Evolutionary conservation across 1,140 invertebrate species (phyloP).

Genomic region (Oryctes rhinoceros): DNA sequence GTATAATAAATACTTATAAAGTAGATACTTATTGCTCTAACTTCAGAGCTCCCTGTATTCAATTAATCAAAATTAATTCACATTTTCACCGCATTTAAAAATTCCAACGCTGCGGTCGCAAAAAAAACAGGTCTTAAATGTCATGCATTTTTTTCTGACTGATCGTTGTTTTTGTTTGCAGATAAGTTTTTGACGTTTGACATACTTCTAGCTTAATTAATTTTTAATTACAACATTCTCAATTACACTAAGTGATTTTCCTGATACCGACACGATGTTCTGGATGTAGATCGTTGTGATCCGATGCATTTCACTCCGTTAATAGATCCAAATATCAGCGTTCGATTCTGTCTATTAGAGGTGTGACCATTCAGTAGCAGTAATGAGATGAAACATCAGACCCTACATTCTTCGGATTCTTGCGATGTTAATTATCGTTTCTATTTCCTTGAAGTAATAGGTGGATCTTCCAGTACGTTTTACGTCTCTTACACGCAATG

Average conservation of each 20-base stretch:
- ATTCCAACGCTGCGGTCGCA: not conserved
- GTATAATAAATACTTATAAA: too few relatives aligned
- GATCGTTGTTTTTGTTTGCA: slow-evolving; percentile 16
- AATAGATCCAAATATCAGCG: not conserved
- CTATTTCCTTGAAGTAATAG: not conserved
- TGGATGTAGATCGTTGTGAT: not conserved
- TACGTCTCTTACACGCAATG: not conserved
- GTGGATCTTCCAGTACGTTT: not conserved
- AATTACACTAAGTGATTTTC: slow-evolving; percentile 7
- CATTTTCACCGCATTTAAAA: not conserved
- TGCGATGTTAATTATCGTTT: not conserved
- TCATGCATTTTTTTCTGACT: not conserved
- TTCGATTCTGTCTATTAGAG: not conserved
- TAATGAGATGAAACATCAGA: slow-evolving; percentile 22
- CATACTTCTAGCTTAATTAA: slow-evolving; percentile 30
- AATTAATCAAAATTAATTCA: slow-evolving; percentile 2
- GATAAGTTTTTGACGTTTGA: slow-evolving; percentile 27
- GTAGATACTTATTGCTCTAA: not conserved
- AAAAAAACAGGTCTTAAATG: not conserved
- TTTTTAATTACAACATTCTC: not conserved
- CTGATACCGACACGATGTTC: slow-evolving; percentile 2
- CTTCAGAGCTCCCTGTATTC: not conserved
- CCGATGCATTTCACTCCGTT: not conserved
- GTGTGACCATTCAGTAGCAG: slow-evolving; percentile 12
- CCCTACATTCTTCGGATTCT: not conserved